Evolutionary conservation across 2,797 vertebrate species (phyloP).

Genomic region (Gambusia yucatana): DNA sequence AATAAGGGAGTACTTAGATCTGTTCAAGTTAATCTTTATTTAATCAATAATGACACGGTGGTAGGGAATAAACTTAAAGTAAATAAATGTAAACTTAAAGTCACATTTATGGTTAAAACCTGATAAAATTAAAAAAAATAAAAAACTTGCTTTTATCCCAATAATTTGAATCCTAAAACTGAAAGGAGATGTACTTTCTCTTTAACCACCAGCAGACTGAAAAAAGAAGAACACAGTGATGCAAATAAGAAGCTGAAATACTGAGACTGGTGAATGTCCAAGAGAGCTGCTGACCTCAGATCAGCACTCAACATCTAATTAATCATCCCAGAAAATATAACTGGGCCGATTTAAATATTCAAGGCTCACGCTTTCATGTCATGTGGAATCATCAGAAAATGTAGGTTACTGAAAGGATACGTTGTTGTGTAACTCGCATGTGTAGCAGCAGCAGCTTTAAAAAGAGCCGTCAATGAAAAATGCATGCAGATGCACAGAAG

Average conservation of each 20-base stretch:
- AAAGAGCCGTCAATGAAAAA: not conserved
- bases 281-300: constrained; percentile 10
- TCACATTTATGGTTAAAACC: not conserved
- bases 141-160: not conserved
- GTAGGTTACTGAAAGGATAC: not conserved
- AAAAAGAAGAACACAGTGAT: not conserved
- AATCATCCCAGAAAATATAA: not conserved
- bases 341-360: not conserved
- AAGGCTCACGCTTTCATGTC: constrained; percentile 2
- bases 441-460: not conserved
- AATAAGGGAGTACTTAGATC: not conserved
- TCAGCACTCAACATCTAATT: not conserved
- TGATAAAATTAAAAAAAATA: not conserved
- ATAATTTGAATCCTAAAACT: not conserved
- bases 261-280: not conserved
- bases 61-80: not conserved
- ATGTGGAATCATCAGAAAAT: constrained; percentile 7
- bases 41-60: not conserved
- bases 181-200: not conserved
- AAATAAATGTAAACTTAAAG: not conserved
- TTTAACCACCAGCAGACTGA: not conserved
- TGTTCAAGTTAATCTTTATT: not conserved
- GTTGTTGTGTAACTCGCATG: not conserved
- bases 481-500: not conserved
- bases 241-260: not conserved